Base-by-base conservation (phyloP, 1,140 invertebrate species). In the Apolygus lucorum region DNA sequence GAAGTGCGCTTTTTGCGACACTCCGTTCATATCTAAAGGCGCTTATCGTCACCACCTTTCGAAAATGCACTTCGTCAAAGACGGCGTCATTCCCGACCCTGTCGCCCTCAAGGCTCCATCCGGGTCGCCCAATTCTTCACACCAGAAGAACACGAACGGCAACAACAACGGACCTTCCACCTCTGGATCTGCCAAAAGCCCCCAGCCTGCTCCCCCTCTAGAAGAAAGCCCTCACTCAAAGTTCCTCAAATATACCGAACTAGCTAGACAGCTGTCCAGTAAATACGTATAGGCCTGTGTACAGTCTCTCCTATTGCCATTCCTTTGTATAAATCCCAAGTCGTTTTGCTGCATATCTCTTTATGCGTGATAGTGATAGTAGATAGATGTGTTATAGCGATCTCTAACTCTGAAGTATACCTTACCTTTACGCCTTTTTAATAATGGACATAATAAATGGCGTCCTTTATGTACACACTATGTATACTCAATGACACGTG, bases 41-140 rank as follows among this genome's bases (percentile, higher is more conserved):
- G 94, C 95, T 1, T 98, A 97, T 80, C 86, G 95, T 74, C 95
- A 97, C 79, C 95, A 98, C 76, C 80, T 98, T 69, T 95, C 93
- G 65, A 96, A 97, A 77, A 95, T 96, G 88, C 95, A 98, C 80
- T 93, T 97, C 76, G 91, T 96, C 27, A 97, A 96, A 78, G 94
- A 96, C 74, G 91, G 90, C 13, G 88, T 90, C 22, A 86, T 89
- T 72, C 88, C 88, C 1, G 90, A 88, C 74, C 86, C 87, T 0
- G 79, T 89, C 24, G 82, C 83, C 1, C 81, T 87, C 66, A 86
- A 84, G 28, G 75, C 74, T 28, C 75, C 72, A 74, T 73, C 81
- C 76, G 66, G 71, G 70, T 72, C 70, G 71, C 71, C 73, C 68
- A 59, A 8, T 4, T 34, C 64, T 2, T 66, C 64, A n/a, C 11